Evolutionary conservation across 92 coral and sea anemone species (phyloP), one percentile per base, ranked within the genome.

Genomic region (Diadumene lineata): DNA sequence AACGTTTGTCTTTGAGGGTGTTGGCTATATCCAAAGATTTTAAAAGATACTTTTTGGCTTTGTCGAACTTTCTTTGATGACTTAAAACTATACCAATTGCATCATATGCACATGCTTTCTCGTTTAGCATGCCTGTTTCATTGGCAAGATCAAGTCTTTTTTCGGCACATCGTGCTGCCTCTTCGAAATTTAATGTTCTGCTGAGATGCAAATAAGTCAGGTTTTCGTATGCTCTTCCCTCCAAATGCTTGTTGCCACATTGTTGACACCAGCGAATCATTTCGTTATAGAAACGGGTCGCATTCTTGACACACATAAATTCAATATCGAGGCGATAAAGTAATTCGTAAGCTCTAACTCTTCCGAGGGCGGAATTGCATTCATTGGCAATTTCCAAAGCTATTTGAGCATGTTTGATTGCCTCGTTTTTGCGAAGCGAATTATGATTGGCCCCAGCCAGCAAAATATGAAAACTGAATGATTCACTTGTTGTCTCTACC

Each of bases 121-220:
- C 46, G 1, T 0, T 6, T 46, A 50, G n/a, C 61, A 46, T 27
- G 2, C 28, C 48, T 31, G 18, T 51, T 50, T 70, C 75, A 15
- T 50, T 70, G 61, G 63, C 62, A 33, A 51, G 29, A 22, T 15
- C 26, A 15, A 51, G 43, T 27, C 75, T 70, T 24, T 70, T 70
- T 24, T 70, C 43, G 7, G 11, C 26, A 31, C 38, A 22, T 1
- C 32, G 24, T 23, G 22, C 11, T 18, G 48, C 32, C 43, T 70
- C 29, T 17, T 70, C 44, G 28, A 17, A 50, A 16, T 70, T 34
- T 46, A 15, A 34, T 27, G 31, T 38, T 38, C 48, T 33, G 19
- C 0, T 0, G 0, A 0, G 11, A 28, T 70, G 31, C 0, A 50
- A 16, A 6, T 11, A 0, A 0, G 46, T 43, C 21, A 70, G 51